phyloP scores from a whole-genome alignment of 64 coral and sea anemone genomes.

The Montipora capricornis region DNA sequence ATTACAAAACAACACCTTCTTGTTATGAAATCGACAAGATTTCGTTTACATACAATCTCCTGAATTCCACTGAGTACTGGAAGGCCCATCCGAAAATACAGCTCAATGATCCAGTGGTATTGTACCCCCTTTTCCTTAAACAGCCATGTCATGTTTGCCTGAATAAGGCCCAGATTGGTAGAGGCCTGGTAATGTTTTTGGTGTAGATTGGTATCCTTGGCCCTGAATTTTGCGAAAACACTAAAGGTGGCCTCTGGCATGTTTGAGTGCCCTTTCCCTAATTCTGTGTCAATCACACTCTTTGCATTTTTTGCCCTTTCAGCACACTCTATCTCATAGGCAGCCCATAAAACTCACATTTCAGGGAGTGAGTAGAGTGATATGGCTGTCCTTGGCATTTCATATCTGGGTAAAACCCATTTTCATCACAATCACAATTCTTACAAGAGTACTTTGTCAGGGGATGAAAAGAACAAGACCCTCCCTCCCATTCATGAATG shows the following conservation, averaged over 20 bases:
- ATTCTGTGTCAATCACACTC: neutral
- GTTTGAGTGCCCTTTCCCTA: neutral
- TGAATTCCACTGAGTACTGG: neutral
- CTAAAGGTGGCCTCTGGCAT: too few relatives aligned
- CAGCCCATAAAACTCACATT: conserved; percentile 49
- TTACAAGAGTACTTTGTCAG: neutral
- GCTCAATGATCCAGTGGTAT: neutral
- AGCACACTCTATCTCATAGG: conserved; percentile 51
- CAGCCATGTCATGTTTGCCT: neutral
- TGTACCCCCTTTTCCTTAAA: neutral
- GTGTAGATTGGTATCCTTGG: neutral
- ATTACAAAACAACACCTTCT: neutral
- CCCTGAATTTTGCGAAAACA: too few relatives aligned
- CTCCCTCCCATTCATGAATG: conserved; percentile 64
- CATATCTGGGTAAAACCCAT: conserved; percentile 46
- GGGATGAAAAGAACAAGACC: neutral
- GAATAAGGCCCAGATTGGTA: neutral
- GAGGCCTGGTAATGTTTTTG: neutral
- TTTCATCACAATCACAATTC: conserved; percentile 26
- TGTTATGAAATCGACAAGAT: neutral
- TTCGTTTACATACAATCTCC: neutral
- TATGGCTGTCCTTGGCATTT: conserved; percentile 48
- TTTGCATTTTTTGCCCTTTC: neutral
- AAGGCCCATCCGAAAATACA: neutral
- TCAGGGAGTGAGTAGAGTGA: conserved; percentile 6